Conservation (phyloP, 2,113 vertebrate species). For the Chascanopsetta lugubris region DNA sequence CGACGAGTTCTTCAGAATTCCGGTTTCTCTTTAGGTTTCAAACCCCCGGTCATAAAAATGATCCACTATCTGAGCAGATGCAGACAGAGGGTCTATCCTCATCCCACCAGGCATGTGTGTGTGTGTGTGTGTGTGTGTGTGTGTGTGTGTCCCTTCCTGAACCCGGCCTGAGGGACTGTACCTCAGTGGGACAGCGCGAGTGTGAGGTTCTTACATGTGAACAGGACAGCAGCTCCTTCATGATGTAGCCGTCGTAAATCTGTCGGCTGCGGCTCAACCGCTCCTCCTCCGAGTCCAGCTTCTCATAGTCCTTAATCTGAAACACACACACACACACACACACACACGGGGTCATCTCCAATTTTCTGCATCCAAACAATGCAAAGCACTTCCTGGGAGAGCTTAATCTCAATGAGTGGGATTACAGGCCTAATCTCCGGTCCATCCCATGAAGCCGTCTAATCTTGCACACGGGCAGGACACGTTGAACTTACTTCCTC, state of each 20-base stretch:
- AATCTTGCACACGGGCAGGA: slow-evolving; percentile 20
- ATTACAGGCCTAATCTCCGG: slow-evolving; percentile 53
- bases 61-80: too few relatives aligned
- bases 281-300: slow-evolving; percentile 93
- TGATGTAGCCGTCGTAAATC: slow-evolving; percentile 95
- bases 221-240: slow-evolving; percentile 97
- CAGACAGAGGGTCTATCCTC: background rate
- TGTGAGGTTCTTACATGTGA: slow-evolving; percentile 86
- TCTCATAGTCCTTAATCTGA: slow-evolving; percentile 89
- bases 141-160: background rate
- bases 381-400: slow-evolving; percentile 11
- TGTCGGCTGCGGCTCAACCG: slow-evolving; percentile 89
- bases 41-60: too few relatives aligned
- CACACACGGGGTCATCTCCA: background rate
- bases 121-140: background rate
- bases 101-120: background rate
- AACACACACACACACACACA: slow-evolving; percentile 6
- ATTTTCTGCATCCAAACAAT: background rate
- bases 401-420: slow-evolving; percentile 38
- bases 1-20: too few relatives aligned
- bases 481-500: slow-evolving; percentile 86
- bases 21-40: too few relatives aligned
- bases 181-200: background rate
- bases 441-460: slow-evolving; percentile 24
- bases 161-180: too few relatives aligned